Percentiles rank a stretch among this genome's conserved stretches.
phyloP scores from a whole-genome alignment of 2,888 invertebrate species.

The Parapristionchus giblindavisi region DNA sequence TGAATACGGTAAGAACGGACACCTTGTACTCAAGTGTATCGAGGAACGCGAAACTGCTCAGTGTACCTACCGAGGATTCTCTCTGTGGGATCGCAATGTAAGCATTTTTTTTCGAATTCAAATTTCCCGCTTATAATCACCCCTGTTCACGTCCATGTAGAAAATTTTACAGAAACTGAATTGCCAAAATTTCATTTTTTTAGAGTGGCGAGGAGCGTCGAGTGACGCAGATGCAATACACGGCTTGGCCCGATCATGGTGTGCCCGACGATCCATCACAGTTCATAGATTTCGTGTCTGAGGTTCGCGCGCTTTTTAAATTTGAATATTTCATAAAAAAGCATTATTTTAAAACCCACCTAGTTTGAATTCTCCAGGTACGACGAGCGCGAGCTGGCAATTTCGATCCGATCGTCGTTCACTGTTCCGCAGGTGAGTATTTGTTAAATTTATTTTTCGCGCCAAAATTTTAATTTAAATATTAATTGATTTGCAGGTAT shows the following conservation, averaged over 20 bases:
- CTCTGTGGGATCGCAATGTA: conserved; percentile 81
- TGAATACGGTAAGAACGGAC: conserved; percentile 73
- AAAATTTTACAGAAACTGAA: no score
- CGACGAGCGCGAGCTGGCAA: conserved; percentile 70
- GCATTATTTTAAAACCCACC: no score
- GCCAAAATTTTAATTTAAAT: no score
- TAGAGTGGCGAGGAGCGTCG: conserved; percentile 82
- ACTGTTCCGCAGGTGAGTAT: conserved; percentile 77
- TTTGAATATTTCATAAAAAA: no score
- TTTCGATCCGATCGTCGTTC: conserved; percentile 86
- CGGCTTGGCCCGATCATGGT: conserved; percentile 90
- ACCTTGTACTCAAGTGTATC: conserved; percentile 76
- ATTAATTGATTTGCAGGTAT: conserved; percentile 79
- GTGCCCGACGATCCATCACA: conserved; percentile 93
- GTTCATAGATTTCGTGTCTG: conserved; percentile 88
- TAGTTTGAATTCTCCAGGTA: no score
- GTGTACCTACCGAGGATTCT: conserved; percentile 89
- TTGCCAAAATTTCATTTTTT: no score
- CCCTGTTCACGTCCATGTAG: no score
- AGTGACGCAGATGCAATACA: conserved; percentile 95
- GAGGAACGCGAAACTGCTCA: conserved; percentile 86
- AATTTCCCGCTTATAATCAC: no score
- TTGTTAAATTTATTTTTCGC: no score
- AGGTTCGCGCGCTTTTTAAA: no score
- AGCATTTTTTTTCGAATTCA: conserved; percentile 61